These are phyloP conservation scores for Clarias macrocephalus DNA, from an alignment of 2,113 vertebrate genomes.

Conservation along the genomic window DNA sequence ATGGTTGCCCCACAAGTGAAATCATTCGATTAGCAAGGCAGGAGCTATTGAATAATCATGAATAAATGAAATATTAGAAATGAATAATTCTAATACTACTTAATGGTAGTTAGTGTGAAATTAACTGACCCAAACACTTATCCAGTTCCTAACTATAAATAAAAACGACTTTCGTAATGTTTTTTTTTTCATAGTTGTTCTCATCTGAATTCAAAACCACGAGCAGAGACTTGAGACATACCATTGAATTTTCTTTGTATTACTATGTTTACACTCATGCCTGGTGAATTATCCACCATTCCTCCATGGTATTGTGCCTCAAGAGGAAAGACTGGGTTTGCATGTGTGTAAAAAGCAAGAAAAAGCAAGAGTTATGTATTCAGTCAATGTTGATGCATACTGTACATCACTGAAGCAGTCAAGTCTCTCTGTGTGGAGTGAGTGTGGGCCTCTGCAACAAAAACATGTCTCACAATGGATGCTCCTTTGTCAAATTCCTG, in stretches of 20 bases:
- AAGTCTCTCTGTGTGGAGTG: not conserved
- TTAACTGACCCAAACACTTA: not conserved
- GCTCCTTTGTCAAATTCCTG: slow-evolving; percentile 7
- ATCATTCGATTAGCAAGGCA: too few species aligned
- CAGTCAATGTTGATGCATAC: not conserved
- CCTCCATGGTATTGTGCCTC: not conserved
- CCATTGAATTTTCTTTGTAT: not conserved
- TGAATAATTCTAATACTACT: not conserved
- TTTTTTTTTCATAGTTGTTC: not conserved
- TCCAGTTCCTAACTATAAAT: not conserved
- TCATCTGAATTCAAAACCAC: slow-evolving; percentile 6
- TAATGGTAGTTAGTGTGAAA: too few species aligned
- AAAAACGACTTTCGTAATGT: too few species aligned
- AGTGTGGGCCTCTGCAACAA: not conserved
- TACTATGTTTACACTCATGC: slow-evolving; percentile 8
- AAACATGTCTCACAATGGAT: not conserved
- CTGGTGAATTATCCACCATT: not conserved
- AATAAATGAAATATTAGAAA: not conserved
- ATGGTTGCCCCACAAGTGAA: too few species aligned
- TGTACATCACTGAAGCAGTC: slow-evolving; percentile 1
- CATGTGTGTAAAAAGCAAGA: not conserved
- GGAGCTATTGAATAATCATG: not conserved
- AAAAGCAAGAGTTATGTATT: not conserved
- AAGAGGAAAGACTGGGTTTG: slow-evolving; percentile 10
- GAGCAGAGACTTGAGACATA: slow-evolving; percentile 27